Evolutionary conservation across 2,113 vertebrate genomes (phyloP).

Genomic region (Argyrosomus japonicus): DNA sequence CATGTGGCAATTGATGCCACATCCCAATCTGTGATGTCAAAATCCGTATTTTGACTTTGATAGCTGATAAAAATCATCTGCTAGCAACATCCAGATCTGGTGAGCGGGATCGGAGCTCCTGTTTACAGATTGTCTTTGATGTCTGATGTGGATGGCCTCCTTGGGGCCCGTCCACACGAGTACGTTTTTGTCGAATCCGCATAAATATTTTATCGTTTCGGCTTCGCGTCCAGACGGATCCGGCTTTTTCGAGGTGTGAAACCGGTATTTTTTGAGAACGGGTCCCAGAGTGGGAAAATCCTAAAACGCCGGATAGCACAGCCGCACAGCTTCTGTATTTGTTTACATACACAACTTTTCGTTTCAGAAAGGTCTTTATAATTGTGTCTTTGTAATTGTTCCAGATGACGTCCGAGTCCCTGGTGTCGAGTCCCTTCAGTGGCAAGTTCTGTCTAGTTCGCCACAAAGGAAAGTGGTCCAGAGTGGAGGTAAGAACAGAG

Average conservation of each 20-base stretch:
- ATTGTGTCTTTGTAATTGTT: constrained; percentile 26
- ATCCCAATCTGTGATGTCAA: not conserved
- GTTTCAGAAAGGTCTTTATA: not conserved
- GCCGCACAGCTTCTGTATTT: not conserved
- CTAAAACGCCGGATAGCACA: too few relatives aligned
- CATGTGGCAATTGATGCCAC: not conserved
- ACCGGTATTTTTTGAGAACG: too few relatives aligned
- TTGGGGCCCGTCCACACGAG: too few relatives aligned
- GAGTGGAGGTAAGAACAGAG: constrained; percentile 89
- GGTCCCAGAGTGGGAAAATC: too few relatives aligned
- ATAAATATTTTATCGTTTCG: too few relatives aligned
- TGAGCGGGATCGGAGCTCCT: not conserved
- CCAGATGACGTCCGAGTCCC: constrained; percentile 85
- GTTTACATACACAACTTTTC: not conserved
- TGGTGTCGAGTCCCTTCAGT: constrained; percentile 89
- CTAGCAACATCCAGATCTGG: not conserved
- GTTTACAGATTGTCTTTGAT: not conserved
- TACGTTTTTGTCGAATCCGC: too few relatives aligned
- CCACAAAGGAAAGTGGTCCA: constrained; percentile 91
- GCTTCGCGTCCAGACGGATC: too few relatives aligned
- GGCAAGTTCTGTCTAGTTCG: constrained; percentile 92
- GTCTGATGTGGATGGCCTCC: not conserved
- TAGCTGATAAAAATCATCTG: not conserved
- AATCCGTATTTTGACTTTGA: too few relatives aligned
- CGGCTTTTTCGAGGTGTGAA: too few relatives aligned